Evolutionary conservation across 2,113 vertebrate species (phyloP).

Genomic region (Sminthopsis crassicaudata): DNA sequence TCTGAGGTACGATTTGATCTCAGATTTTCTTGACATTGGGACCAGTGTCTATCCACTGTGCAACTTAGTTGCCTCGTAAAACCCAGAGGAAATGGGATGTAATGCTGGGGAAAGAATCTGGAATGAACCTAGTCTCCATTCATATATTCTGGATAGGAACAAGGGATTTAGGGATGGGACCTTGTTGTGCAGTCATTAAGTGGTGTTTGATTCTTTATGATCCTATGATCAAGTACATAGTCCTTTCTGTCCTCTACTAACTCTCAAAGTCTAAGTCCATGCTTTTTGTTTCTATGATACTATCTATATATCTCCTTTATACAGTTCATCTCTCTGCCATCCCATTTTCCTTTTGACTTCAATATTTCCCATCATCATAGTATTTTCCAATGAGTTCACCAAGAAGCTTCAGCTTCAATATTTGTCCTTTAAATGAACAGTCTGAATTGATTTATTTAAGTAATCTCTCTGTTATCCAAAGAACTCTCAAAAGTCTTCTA

Average conservation of each 20-base stretch:
- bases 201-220: not conserved
- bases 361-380: not conserved
- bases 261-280: not conserved
- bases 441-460: not conserved
- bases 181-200: not conserved
- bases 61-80: not conserved
- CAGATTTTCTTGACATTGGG: not conserved
- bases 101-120: not conserved
- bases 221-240: not conserved
- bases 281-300: not conserved
- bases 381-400: too few species aligned
- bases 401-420: not conserved
- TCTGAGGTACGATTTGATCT: not conserved
- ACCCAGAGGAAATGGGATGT: not conserved
- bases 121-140: not conserved
- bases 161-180: not conserved
- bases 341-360: not conserved
- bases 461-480: not conserved
- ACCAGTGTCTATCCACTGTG: not conserved
- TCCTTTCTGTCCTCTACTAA: not conserved
- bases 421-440: not conserved
- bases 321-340: not conserved
- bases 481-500: not conserved
- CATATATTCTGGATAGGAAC: not conserved
- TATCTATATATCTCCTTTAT: not conserved